Conservation (phyloP, 1,140 invertebrate genomes). For the Adelges cooleyi region DNA sequence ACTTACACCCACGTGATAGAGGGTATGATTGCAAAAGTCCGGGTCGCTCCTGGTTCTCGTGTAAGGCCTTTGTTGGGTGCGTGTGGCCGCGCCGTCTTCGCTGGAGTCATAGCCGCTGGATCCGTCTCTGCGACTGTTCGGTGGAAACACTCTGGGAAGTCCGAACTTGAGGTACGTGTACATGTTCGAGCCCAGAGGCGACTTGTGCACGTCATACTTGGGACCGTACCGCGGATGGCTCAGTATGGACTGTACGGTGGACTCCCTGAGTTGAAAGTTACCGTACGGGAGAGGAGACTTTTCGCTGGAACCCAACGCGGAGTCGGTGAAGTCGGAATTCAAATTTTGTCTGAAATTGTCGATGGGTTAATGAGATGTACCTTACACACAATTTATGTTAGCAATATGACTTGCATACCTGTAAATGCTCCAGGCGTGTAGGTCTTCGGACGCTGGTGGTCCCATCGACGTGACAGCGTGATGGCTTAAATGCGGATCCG, state of each 20-base stretch:
- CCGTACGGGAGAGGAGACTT: constrained; percentile 83
- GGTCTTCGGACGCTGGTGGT: constrained; percentile 63
- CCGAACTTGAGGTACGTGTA: constrained; percentile 89
- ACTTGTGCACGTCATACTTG: constrained; percentile 54
- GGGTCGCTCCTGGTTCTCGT: constrained; percentile 53
- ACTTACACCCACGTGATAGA: constrained; percentile 31
- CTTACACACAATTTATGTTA: too few species aligned
- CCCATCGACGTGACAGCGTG: constrained; percentile 37
- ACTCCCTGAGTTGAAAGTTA: constrained; percentile 83
- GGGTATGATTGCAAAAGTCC: constrained; percentile 48
- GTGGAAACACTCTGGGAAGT: constrained; percentile 76
- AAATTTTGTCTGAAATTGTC: constrained; percentile 83
- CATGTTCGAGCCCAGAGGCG: constrained; percentile 74
- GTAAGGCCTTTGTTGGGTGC: constrained; percentile 43
- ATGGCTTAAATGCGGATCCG: constrained; percentile 38
- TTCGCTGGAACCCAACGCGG: constrained; percentile 76
- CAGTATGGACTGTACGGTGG: constrained; percentile 86
- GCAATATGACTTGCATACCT: constrained; percentile 46
- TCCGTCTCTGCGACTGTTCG: constrained; percentile 51
- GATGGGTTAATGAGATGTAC: constrained; percentile 34
- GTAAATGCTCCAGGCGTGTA: constrained; percentile 93
- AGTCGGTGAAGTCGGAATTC: constrained; percentile 89
- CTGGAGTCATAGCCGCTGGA: constrained; percentile 81
- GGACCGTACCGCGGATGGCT: constrained; percentile 78
- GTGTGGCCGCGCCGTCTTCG: constrained; percentile 42